These are phyloP conservation scores for Rhynchotus rufescens DNA, from an alignment of 2,797 vertebrate species.

Conservation along the genomic window DNA sequence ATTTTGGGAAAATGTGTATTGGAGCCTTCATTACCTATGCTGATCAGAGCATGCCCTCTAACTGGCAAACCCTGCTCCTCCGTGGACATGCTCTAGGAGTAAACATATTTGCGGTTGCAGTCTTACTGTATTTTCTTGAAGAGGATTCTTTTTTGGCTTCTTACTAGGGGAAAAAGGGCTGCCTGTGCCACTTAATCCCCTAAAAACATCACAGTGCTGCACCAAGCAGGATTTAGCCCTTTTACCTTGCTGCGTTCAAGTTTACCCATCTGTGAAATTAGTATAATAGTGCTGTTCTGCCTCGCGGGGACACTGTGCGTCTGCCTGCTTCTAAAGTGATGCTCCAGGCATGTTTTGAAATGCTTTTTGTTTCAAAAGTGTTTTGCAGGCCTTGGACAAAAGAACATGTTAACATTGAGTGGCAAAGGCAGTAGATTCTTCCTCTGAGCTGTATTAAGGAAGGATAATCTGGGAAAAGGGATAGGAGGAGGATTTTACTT, in stretches of 20 bases:
- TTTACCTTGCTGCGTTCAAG: slow-evolving; percentile 41
- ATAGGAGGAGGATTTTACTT: background rate
- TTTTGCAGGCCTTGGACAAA: background rate
- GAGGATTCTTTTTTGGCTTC: background rate
- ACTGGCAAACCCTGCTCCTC: background rate
- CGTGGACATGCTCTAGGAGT: background rate
- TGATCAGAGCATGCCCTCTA: background rate
- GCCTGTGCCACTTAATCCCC: slow-evolving; percentile 4
- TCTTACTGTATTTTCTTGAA: background rate
- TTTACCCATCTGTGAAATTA: slow-evolving; percentile 72
- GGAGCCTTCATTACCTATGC: background rate
- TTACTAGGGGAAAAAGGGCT: background rate
- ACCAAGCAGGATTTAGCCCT: slow-evolving; percentile 33
- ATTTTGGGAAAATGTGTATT: background rate
- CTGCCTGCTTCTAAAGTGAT: slow-evolving; percentile 62
- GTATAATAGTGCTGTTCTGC: slow-evolving; percentile 68
- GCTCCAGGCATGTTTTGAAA: slow-evolving; percentile 62
- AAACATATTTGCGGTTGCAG: background rate
- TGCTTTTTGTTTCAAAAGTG: slow-evolving; percentile 25
- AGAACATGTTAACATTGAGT: background rate
- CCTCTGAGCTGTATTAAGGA: background rate
- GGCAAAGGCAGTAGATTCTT: background rate
- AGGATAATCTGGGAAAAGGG: background rate
- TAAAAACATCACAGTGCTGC: slow-evolving; percentile 31
- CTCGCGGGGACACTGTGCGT: slow-evolving; percentile 20